Percentiles rank a stretch among this genome's conserved stretches.
phyloP scores from a whole-genome alignment of 2,888 invertebrate species.

The Amblyjoppa fuscipennis region DNA sequence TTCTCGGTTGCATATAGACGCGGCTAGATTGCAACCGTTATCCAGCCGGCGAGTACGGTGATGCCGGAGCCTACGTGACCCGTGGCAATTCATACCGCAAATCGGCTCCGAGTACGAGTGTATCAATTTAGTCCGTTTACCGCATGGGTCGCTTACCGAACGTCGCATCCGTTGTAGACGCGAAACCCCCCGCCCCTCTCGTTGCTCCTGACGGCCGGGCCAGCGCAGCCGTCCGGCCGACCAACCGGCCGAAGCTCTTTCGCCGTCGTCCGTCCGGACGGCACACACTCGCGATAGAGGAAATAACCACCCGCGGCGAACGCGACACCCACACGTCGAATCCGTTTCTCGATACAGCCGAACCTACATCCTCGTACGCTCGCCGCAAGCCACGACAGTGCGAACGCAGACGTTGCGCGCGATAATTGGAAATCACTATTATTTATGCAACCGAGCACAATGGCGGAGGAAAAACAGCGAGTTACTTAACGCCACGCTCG shows the following conservation, averaged over 20 bases:
- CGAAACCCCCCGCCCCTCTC: constrained; percentile 7
- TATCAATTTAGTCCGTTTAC: constrained; percentile 68
- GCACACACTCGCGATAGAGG: constrained; percentile 12
- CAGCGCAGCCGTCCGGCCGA: constrained; percentile 30
- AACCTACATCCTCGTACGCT: background rate
- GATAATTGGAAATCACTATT: constrained; percentile 73
- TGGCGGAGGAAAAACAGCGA: background rate
- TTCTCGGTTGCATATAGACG: constrained; percentile 40
- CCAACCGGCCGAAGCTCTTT: background rate
- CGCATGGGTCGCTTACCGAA: constrained; percentile 62
- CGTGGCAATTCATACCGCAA: constrained; percentile 66
- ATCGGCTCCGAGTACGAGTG: constrained; percentile 66
- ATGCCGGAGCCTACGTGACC: constrained; percentile 63
- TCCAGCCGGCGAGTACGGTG: constrained; percentile 4
- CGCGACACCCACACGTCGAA: background rate
- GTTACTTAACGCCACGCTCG: background rate
- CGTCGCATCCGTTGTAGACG: constrained; percentile 22
- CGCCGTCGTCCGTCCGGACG: constrained; percentile 1
- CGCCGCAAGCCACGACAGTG: constrained; percentile 26
- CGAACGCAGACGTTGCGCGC: constrained; percentile 66
- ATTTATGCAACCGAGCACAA: constrained; percentile 52
- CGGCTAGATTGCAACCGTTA: constrained; percentile 41
- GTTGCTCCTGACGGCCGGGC: constrained; percentile 13
- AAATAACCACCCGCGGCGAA: constrained; percentile 23
- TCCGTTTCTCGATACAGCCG: background rate